Base-by-base conservation (phyloP, 2,113 vertebrate genomes). In the Sminthopsis crassicaudata region DNA sequence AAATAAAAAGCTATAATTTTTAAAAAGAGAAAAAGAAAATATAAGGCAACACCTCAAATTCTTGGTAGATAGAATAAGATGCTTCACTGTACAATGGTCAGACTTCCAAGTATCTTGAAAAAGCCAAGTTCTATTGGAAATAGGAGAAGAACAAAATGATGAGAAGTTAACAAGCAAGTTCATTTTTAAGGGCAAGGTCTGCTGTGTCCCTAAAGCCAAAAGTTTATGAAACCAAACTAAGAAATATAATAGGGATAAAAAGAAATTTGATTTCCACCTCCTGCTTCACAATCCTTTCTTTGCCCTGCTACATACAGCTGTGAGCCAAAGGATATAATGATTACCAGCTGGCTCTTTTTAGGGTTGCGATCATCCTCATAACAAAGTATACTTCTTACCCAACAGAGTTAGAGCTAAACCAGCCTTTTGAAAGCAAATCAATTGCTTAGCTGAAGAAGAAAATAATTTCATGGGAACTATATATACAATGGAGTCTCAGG, bases 201-300 rank as follows among this genome's bases (percentile, higher is more conserved):
- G 19, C 36, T 95, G 90, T 90, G 50, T 93, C 89, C 51, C 42
- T 91, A 91, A 96, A 93, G 91, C 94, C 97, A 97, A 89, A 97
- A 96, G 91, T 92, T 96, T 95, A 94, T 91, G 90, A 96, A 96
- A 91, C n/a, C 12, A 95, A 97, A 94, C 36, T 25, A 95, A 91
- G 95, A 97, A 96, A 97, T 97, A 97, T 94, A 95, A 95, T 96
- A 92, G 95, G 91, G 95, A 53, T 97, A 94, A 96, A 95, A 97
- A 96, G 96, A 96, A 97, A 96, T 84, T 95, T 96, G 90, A 94
- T 96, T 96, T 97, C 93, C 51, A 93, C 36, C 53, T 95, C 84
- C 48, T 95, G 26, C 57, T 91, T 96, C 92, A 54, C 1, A 94
- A 89, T 36, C 76, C 50, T 98, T 97, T 96, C 92, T 96, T 93